Evolutionary conservation across 2,113 vertebrate species (phyloP).

Genomic region (Poecilia latipinna): DNA sequence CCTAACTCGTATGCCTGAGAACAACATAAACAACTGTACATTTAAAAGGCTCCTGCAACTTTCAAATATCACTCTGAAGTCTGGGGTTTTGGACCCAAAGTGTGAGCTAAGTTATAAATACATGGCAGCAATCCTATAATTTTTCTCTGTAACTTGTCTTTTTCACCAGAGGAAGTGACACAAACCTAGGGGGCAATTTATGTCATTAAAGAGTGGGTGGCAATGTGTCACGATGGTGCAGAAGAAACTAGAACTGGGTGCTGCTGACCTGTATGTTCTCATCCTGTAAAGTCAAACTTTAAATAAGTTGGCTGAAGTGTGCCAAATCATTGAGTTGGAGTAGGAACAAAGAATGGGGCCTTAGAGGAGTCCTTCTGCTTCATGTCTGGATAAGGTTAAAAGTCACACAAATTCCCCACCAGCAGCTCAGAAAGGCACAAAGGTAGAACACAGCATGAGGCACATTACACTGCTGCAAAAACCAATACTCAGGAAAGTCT

Average conservation of each 20-base stretch:
- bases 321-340: constrained; percentile 26
- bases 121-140: constrained; percentile 49
- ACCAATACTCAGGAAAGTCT: constrained; percentile 33
- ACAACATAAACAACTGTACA: constrained; percentile 13
- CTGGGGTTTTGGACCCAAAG: constrained; percentile 46
- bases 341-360: constrained; percentile 29
- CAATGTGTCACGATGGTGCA: constrained; percentile 1
- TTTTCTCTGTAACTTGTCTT: constrained; percentile 63
- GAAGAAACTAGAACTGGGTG: constrained; percentile 17
- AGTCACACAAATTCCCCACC: constrained; percentile 76
- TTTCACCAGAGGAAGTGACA: constrained; percentile 43
- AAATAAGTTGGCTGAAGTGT: constrained; percentile 36
- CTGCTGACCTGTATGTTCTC: constrained; percentile 34
- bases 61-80: constrained; percentile 39
- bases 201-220: constrained; percentile 33
- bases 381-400: constrained; percentile 74
- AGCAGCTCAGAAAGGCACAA: constrained; percentile 70
- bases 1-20: constrained; percentile 6
- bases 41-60: constrained; percentile 11
- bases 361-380: constrained; percentile 33
- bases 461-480: constrained; percentile 44
- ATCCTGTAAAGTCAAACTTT: constrained; percentile 46
- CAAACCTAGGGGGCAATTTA: constrained; percentile 28
- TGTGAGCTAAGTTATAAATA: constrained; percentile 68
- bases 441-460: constrained; percentile 67